These are phyloP conservation scores for Diloba caeruleocephala DNA, from an alignment of 2,888 invertebrate genomes.

Conservation along the genomic window DNA sequence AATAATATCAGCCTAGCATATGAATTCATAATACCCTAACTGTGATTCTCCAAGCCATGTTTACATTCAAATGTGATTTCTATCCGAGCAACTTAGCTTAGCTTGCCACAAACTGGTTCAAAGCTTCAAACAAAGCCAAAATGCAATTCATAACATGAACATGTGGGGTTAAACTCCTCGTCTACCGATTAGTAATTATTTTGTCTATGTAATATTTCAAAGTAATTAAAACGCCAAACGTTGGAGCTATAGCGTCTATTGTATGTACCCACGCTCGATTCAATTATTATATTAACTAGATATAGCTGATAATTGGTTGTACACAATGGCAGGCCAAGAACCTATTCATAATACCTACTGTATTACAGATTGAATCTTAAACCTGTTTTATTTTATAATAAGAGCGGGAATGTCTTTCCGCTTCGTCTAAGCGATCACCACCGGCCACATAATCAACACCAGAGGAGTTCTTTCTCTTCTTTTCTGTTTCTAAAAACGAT, in stretches of 20 bases:
- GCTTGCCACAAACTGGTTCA: conserved; percentile 14
- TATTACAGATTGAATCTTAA: conserved; percentile 38
- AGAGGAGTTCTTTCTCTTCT: too few relatives aligned
- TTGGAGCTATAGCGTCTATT: conserved; percentile 39
- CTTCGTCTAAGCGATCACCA: too few relatives aligned
- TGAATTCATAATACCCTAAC: neutral
- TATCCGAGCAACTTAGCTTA: conserved; percentile 28
- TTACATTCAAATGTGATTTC: conserved; percentile 25
- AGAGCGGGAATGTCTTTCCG: too few relatives aligned
- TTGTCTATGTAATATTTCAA: conserved; percentile 29
- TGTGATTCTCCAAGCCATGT: conserved; percentile 29
- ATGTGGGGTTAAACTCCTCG: conserved; percentile 6
- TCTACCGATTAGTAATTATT: conserved; percentile 22
- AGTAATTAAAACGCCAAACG: conserved; percentile 47
- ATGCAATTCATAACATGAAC: conserved; percentile 22
- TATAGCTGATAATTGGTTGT: conserved; percentile 57
- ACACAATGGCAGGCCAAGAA: conserved; percentile 58
- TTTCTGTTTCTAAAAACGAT: too few relatives aligned
- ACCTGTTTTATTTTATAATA: too few relatives aligned
- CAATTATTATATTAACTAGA: conserved; percentile 63
- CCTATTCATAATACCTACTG: conserved; percentile 55
- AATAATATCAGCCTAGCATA: too few relatives aligned
- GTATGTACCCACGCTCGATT: conserved; percentile 58
- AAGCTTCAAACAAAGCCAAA: conserved; percentile 5
- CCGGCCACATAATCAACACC: too few relatives aligned